Evolutionary conservation across 2,888 invertebrate species (phyloP), one percentile per base, ranked within the genome.

Genomic region (Creontiades dilutus): DNA sequence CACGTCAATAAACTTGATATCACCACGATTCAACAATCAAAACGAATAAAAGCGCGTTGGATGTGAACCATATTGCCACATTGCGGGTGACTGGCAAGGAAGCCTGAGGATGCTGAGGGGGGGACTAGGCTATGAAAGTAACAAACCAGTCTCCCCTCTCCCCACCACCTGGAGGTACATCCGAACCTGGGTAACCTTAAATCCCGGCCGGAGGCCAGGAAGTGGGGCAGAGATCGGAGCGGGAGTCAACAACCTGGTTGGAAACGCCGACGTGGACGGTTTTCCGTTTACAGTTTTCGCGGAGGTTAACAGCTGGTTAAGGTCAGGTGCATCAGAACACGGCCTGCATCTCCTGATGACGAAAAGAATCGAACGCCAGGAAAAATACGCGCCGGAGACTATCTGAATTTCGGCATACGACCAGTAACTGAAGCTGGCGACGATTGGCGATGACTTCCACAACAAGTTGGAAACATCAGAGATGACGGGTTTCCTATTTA

Each of bases 51-150:
- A 47, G 14, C 82, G 23, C 82, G 12, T 47, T 11, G 48, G 19
- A 68, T 68, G 5, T 52, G 82, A 52, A 52, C 82, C 47, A 82
- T 82, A 82, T 82, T 82, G 82, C 82, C 82, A 82, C 82, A 82
- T 52, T 23, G 52, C 4, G 68, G 68, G 23, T 52, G 52, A 82
- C 82, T 82, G 48, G 16, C 48, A 47, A 37, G 37, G 48, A 48
- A 82, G 47, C 3, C 19, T 23, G 46, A 19, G 3, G 37, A 47
- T 78, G 78, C 14, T 16, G 52, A 82, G 52, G 48, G 46, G 52
- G 82, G 82, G 80, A 47, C 27, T 23, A 47, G 47, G 13, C 23
- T 14, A 52, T 19, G 82, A 82, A 82, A 82, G 82, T 52, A 82
- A 52, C 82, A 82, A 82, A 82, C 78, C 16, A 47, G 78, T 78